Base-by-base conservation (phyloP, 2,797 vertebrate species). In the Moxostoma hubbsi region DNA sequence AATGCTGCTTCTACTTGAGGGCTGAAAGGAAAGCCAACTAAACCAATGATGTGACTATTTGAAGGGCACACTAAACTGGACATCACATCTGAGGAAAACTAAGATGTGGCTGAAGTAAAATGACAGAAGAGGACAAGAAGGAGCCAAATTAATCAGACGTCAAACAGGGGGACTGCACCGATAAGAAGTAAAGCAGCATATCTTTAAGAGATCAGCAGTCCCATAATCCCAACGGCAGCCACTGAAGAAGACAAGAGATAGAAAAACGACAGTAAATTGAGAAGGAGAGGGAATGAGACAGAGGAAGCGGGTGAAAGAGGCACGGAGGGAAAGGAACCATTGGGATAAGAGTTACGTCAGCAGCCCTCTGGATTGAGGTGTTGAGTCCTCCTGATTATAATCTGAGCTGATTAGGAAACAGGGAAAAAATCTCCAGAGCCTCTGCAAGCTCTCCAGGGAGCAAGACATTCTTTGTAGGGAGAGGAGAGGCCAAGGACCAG, bases 341-440 rank as follows among this genome's bases (percentile, higher is more conserved):
- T 70, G 75, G 86, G 83, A 85, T 85, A 83, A 80, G 86, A 76
- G 85, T 86, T 89, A 92, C 82, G 85, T 88, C 71, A 80, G 83
- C 64, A 59, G 84, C 83, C 85, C 77, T 84, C 77, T 63, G 79
- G 85, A 87, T 90, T 89, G 87, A 90, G 87, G 84, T 80, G 85
- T 88, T 86, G 79, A 89, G 89, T 85, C 90, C 89, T 88, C 84
- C 90, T 90, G 88, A 89, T 83, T 90, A 89, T 87, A 89, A 92
- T 89, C 91, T 85, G 83, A 87, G 81, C 91, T 92, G 91, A 93
- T 93, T 92, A 92, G 86, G 86, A 83, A 83, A 84, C 84, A 75
- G 77, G 36, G 83, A 73, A 87, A 83, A 86, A 84, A 85, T 61
- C 77, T 79, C 75, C 77, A 87, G 89, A 84, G 85, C 85, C 73